phyloP scores from a whole-genome alignment of 2,888 invertebrate genomes.

The Trypoxylon attenuatum region DNA sequence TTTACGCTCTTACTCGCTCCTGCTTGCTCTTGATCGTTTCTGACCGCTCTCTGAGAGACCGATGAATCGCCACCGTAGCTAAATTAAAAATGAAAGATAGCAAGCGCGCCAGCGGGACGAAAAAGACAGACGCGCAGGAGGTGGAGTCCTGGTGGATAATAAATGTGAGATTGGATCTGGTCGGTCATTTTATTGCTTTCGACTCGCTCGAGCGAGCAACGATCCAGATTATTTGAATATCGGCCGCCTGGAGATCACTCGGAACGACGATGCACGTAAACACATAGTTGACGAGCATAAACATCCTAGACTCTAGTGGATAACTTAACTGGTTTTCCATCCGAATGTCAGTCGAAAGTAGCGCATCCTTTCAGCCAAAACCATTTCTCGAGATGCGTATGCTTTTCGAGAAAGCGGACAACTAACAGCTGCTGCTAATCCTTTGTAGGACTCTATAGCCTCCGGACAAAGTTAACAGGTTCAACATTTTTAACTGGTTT shows the following conservation, averaged over 20 bases:
- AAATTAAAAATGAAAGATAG: slow-evolving; percentile 1
- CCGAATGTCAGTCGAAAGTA: slow-evolving; percentile 6
- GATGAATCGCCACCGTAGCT: slow-evolving; percentile 40
- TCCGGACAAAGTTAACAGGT: too few relatives aligned
- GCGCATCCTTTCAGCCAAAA: too few relatives aligned
- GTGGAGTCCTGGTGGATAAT: slow-evolving; percentile 40
- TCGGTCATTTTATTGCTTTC: slow-evolving; percentile 33
- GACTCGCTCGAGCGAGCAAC: slow-evolving; percentile 49
- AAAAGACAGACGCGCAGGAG: background rate
- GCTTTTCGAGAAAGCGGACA: too few relatives aligned
- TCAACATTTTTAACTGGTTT: too few relatives aligned
- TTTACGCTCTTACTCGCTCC: too few relatives aligned
- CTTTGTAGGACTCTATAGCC: too few relatives aligned
- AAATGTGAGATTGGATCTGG: slow-evolving; percentile 56
- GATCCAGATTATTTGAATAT: slow-evolving; percentile 60
- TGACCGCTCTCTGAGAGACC: too few relatives aligned
- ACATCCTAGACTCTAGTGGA: slow-evolving; percentile 10
- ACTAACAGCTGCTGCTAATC: too few relatives aligned
- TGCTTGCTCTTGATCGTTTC: too few relatives aligned
- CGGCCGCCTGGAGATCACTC: slow-evolving; percentile 30
- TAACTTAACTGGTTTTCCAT: background rate
- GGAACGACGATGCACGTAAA: slow-evolving; percentile 35
- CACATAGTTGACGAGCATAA: slow-evolving; percentile 31
- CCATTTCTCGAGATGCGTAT: too few relatives aligned
- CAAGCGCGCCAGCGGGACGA: background rate